Percentiles rank a stretch among this genome's conserved stretches.
phyloP scores from a whole-genome alignment of 2,113 vertebrate genomes.

The Coracopsis vasa region DNA sequence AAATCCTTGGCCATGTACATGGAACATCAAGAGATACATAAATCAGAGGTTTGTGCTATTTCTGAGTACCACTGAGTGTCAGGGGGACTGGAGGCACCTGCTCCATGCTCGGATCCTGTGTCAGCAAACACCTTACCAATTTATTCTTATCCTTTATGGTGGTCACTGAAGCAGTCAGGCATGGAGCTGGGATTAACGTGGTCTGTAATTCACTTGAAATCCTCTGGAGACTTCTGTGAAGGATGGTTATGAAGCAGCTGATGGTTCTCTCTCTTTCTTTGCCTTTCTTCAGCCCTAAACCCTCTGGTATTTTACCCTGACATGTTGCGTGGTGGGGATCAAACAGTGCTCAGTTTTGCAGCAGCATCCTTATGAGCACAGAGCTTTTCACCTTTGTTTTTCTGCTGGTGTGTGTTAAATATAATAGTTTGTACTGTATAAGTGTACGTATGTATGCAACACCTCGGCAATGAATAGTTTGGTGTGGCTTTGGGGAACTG shows the following conservation, averaged over 20 bases:
- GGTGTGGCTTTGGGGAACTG: not conserved
- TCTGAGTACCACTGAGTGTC: not conserved
- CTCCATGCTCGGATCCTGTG: not conserved
- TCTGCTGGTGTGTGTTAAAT: not conserved
- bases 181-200: not conserved
- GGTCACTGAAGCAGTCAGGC: not conserved
- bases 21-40: constrained; percentile 42
- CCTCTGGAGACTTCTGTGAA: not conserved
- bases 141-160: not conserved
- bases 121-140: not conserved
- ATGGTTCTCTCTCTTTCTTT: not conserved
- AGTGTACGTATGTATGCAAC: not conserved
- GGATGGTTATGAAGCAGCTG: not conserved
- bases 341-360: accelerated
- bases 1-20: constrained; percentile 37
- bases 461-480: not conserved
- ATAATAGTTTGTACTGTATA: not conserved
- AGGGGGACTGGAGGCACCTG: not conserved
- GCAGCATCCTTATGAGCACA: not conserved
- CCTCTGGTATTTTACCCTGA: not conserved
- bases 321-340: accelerated
- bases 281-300: not conserved
- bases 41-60: constrained; percentile 52
- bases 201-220: not conserved
- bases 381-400: not conserved